A percentile compares a stretch with the other conserved stretches of the same genome.
phyloP scores from a whole-genome alignment of 2,888 invertebrate genomes.

The Andrena marginata region DNA sequence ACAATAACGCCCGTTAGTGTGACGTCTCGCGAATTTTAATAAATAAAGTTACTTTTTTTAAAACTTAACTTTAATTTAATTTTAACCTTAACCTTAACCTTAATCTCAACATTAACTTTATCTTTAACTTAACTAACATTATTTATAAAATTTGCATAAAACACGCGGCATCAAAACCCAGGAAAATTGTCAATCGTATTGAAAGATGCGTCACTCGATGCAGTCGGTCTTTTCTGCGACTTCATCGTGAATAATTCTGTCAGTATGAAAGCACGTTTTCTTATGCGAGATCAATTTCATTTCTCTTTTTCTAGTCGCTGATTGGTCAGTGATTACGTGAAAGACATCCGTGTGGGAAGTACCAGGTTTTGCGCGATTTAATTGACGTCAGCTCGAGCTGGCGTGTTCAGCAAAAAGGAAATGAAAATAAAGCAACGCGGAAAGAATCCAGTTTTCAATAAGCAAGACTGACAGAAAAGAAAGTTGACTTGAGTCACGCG shows the following conservation, averaged over 20 bases:
- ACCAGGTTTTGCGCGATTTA: conserved; percentile 23
- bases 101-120: too few species aligned
- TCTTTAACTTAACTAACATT: too few species aligned
- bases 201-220: not conserved
- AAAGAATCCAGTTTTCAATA: conserved; percentile 56
- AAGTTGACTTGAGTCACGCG: conserved; percentile 42
- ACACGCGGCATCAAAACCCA: too few species aligned
- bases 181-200: not conserved
- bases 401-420: conserved; percentile 23
- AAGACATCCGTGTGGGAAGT: conserved; percentile 30
- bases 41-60: too few species aligned
- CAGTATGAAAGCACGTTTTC: conserved; percentile 1
- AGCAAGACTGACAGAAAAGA: conserved; percentile 54
- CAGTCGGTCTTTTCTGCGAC: not conserved
- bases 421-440: conserved; percentile 51
- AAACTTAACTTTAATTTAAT: too few species aligned
- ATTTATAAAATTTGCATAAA: too few species aligned
- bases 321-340: conserved; percentile 34
- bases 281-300: conserved; percentile 3
- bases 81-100: too few species aligned
- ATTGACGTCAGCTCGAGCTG: conserved; percentile 27
- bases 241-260: not conserved
- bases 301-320: conserved; percentile 13
- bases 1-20: too few species aligned
- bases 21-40: too few species aligned